A percentile compares a stretch with the other conserved stretches of the same genome.
phyloP scores from a whole-genome alignment of 2,888 invertebrate genomes.

The Leptinotarsa juncta region DNA sequence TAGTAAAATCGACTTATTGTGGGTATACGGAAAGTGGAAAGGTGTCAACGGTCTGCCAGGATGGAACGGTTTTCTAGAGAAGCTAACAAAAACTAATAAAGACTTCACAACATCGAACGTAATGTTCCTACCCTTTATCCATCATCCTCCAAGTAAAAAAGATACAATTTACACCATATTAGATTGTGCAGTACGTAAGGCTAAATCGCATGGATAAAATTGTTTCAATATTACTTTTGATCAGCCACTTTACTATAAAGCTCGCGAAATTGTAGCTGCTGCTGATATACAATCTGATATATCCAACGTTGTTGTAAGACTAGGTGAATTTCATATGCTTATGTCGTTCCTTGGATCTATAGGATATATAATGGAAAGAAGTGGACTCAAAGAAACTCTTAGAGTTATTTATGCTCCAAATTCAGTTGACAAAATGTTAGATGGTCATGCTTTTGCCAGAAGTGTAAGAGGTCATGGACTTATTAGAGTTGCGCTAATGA shows the following conservation, averaged over 20 bases:
- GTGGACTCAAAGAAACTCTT: conserved; percentile 48
- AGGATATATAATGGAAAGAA: conserved; percentile 49
- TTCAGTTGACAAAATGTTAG: conserved; percentile 41
- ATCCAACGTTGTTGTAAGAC: conserved; percentile 48
- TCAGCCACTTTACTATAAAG: conserved; percentile 47
- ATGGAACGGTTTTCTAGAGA: conserved; percentile 50
- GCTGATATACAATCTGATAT: conserved; percentile 17
- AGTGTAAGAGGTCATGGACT: conserved; percentile 43
- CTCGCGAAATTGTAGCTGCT: conserved; percentile 40
- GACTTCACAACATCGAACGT: conserved; percentile 48
- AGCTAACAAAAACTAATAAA: conserved; percentile 37
- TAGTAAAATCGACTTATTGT: conserved; percentile 48
- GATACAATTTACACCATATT: conserved; percentile 53
- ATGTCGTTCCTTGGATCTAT: conserved; percentile 50
- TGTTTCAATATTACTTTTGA: conserved; percentile 14
- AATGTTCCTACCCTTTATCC: conserved; percentile 45
- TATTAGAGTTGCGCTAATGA: not conserved
- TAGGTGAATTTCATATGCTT: conserved; percentile 61
- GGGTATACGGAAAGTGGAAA: conserved; percentile 45
- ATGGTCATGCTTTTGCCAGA: conserved; percentile 48
- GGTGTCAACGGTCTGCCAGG: conserved; percentile 41
- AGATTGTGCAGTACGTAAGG: conserved; percentile 47
- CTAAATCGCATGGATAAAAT: conserved; percentile 15
- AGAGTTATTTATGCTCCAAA: conserved; percentile 27
- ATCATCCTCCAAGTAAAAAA: conserved; percentile 40